These are phyloP conservation scores for Gymnobelideus leadbeateri DNA, from an alignment of 2,113 vertebrate genomes.

Conservation along the genomic window DNA sequence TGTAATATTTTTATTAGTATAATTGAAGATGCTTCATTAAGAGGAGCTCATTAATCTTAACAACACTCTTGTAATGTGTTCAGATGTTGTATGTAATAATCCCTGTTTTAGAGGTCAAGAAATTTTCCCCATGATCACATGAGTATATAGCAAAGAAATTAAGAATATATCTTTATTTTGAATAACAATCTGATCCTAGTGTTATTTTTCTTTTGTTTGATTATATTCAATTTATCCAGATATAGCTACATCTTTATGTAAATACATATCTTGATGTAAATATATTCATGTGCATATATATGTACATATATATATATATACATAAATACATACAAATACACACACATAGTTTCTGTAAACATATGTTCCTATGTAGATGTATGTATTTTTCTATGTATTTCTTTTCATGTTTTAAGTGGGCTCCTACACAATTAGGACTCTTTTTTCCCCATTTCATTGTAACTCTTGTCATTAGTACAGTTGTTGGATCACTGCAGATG, in stretches of 20 bases:
- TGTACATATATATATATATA: not conserved
- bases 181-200: not conserved
- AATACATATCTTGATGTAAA: not conserved
- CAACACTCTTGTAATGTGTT: not conserved
- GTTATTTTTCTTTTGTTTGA: not conserved
- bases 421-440: not conserved
- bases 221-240: not conserved
- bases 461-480: not conserved
- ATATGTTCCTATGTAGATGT: no score
- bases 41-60: not conserved
- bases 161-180: not conserved
- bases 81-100: not conserved
- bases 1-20: not conserved
- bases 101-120: constrained; percentile 39
- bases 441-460: not conserved
- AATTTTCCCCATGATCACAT: not conserved
- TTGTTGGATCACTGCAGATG: not conserved
- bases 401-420: not conserved
- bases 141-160: not conserved
- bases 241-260: not conserved
- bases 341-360: not conserved
- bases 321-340: no score
- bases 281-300: not conserved
- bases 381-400: not conserved
- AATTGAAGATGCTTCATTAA: not conserved